These are phyloP conservation scores for Macropus fuliginosus DNA, from an alignment of 2,797 vertebrate genomes.

Conservation along the genomic window DNA sequence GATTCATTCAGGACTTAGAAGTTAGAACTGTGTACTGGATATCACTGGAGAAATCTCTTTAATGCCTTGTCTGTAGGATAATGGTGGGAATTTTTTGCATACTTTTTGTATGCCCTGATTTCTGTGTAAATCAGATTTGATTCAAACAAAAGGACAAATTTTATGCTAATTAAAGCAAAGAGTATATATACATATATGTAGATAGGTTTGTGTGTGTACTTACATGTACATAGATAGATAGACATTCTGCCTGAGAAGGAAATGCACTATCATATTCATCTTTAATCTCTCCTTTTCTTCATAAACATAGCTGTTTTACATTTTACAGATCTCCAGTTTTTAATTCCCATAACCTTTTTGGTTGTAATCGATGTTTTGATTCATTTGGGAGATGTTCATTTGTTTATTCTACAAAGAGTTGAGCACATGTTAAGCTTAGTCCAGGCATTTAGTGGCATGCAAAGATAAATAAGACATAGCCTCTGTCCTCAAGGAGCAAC, in stretches of 20 bases:
- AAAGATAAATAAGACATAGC: neutral
- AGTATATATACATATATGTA: neutral
- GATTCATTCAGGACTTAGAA: neutral
- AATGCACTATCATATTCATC: neutral
- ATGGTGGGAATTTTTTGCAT: neutral
- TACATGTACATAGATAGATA: no score
- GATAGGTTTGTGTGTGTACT: neutral
- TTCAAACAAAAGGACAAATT: neutral
- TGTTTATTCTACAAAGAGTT: neutral
- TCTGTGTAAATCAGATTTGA: neutral
- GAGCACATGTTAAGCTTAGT: neutral
- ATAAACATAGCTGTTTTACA: neutral
- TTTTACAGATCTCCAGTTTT: neutral
- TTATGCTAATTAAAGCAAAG: neutral
- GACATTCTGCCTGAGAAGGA: neutral
- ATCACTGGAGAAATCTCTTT: neutral
- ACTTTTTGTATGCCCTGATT: conserved; percentile 3
- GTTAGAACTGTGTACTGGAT: no score
- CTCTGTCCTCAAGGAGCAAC: neutral
- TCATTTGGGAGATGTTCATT: neutral
- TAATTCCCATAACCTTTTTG: neutral
- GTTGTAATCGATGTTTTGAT: neutral
- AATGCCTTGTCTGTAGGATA: neutral
- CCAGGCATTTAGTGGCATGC: neutral
- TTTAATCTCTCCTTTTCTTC: neutral